Percentiles rank a stretch among this genome's conserved stretches.
These are phyloP conservation scores for Nezara viridula DNA, from an alignment of 2,888 invertebrate genomes.

Conservation along the genomic window DNA sequence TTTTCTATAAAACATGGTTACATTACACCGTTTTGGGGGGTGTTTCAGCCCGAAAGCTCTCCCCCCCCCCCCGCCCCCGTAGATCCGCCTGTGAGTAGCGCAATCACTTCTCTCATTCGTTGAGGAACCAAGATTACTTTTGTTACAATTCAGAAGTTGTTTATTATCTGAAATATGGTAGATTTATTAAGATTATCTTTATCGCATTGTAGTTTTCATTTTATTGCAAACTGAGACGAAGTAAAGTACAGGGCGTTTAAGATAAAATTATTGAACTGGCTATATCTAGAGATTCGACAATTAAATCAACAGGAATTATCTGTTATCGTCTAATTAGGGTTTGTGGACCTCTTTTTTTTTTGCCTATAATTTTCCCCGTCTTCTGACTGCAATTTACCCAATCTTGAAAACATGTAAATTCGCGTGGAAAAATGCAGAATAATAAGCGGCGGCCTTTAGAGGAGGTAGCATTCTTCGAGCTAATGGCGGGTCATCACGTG, in stretches of 20 bases:
- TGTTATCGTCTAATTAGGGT: neutral
- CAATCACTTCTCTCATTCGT: too few relatives aligned
- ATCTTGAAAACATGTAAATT: conserved; percentile 18
- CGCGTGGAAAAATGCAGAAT: neutral
- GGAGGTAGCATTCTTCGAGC: neutral
- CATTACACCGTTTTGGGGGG: too few relatives aligned
- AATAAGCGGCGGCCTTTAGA: neutral
- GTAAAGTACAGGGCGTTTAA: neutral
- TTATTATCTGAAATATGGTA: neutral
- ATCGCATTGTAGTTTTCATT: neutral
- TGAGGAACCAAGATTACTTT: too few relatives aligned
- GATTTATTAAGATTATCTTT: neutral
- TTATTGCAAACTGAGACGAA: neutral
- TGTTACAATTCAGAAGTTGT: neutral
- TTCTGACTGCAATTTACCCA: neutral
- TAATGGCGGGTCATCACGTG: neutral
- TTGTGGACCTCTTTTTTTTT: neutral
- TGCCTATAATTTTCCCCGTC: neutral
- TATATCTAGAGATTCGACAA: neutral
- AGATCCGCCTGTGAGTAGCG: too few relatives aligned
- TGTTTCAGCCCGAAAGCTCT: too few relatives aligned
- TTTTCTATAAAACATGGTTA: too few relatives aligned
- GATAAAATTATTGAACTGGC: neutral
- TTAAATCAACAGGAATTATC: neutral
- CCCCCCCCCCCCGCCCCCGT: too few relatives aligned